Base-by-base conservation (phyloP, 2,113 vertebrate species). In the Equus quagga region DNA sequence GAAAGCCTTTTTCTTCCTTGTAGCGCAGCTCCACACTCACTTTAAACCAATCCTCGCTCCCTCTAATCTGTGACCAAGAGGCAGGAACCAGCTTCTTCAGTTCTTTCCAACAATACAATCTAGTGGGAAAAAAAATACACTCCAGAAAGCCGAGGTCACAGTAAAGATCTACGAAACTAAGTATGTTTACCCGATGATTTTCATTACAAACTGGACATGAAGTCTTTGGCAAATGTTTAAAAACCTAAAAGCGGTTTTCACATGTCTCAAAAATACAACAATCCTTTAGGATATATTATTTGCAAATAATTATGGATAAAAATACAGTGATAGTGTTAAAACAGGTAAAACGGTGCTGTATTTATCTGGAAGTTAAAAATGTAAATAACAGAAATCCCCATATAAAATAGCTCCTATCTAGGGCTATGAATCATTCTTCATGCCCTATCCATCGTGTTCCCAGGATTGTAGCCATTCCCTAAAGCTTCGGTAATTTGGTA, bases 401-500 rank as follows among this genome's bases (percentile, higher is more conserved):
- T 28, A 62, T 49, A 58, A 94, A 95, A 44, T 85, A 65, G 21
- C 15, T 70, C 58, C 2, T 24, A 2, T 33, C 44, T 88, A 12
- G 23, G 44, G 17, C 28, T 76, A 1, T 31, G 56, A 36, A n/a
- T 65, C 21, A 41, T 56, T 85, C 7, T 91, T 51, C 41, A 51
- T 85, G 56, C 12, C 28, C 9, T 64, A 28, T 33, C 6, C 21
- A 83, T 60, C 69, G 9, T 69, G 79, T 94, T n/a, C 17, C 49
- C 19, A 46, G 2, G 28, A 60, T 58, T 54, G 9, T 31, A 89
- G 17, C 17, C 89, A 82, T 54, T 85, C 3, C 33, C 69, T 79
- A 81, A 96, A 81, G 14, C 8, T 79, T 92, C 36, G 82, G 28
- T 51, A 72, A 73, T 89, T 96, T 94, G 15, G 44, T 95, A 86